Evolutionary conservation across 2,113 vertebrate genomes (phyloP).

Genomic region (Microcebus griseorufus): DNA sequence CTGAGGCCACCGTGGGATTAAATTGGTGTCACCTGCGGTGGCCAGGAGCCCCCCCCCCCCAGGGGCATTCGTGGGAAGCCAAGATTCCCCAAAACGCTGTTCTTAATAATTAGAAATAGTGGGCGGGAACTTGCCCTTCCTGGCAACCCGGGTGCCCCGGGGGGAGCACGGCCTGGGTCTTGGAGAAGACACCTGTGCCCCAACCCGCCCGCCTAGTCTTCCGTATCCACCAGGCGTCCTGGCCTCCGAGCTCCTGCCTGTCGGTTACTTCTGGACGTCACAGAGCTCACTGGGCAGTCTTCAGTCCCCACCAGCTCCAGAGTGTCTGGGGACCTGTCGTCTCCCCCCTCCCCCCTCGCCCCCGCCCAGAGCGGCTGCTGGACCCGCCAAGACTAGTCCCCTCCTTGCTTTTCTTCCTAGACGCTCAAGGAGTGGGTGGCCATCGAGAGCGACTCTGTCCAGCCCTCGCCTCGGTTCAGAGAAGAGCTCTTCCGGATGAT

Average conservation of each 20-base stretch:
- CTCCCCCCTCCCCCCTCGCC: rapidly evolving
- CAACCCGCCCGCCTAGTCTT: rapidly evolving
- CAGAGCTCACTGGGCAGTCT: background rate
- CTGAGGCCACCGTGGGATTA: background rate
- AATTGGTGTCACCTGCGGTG: no score
- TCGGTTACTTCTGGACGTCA: rapidly evolving
- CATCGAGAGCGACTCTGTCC: slow-evolving; percentile 91
- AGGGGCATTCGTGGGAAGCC: background rate
- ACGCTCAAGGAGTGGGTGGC: slow-evolving; percentile 91
- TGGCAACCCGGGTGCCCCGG: background rate
- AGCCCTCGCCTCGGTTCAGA: slow-evolving; percentile 82
- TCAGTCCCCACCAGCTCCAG: rapidly evolving
- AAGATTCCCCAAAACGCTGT: rapidly evolving
- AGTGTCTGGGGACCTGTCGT: rapidly evolving
- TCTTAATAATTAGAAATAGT: background rate
- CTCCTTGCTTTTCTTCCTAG: slow-evolving; percentile 76
- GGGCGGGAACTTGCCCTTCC: background rate
- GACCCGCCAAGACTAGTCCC: rapidly evolving
- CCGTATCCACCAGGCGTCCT: rapidly evolving
- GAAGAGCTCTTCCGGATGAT: slow-evolving; percentile 89
- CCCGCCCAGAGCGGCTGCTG: background rate
- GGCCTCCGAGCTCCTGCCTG: rapidly evolving
- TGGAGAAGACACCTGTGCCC: rapidly evolving
- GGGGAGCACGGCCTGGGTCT: no score
- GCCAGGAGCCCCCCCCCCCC: background rate